Percentiles rank a stretch among this genome's conserved stretches.
These are phyloP conservation scores for Trididemnum miniatum DNA, from an alignment of 23 tunicate genomes.

Conservation along the genomic window DNA sequence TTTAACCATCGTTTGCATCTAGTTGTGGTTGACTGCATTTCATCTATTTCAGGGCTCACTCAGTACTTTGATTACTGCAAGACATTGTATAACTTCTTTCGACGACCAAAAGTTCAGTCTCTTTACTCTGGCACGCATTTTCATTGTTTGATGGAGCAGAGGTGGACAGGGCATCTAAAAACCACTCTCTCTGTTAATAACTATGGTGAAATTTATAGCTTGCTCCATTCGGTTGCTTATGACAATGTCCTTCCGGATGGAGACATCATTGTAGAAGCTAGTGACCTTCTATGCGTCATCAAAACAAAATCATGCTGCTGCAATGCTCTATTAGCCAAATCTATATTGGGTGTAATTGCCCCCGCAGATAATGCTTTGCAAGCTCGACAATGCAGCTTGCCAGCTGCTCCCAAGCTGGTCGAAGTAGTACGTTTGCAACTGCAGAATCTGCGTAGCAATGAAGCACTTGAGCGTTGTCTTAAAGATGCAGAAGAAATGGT, in stretches of 20 bases:
- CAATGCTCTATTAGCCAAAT: neutral
- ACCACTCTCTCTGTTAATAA: neutral
- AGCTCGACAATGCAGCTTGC: neutral
- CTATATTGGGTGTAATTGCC: neutral
- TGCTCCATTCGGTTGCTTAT: neutral
- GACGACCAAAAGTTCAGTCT: no score
- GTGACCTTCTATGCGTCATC: neutral
- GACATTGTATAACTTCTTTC: neutral
- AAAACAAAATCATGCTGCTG: neutral
- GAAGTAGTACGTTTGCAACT: neutral
- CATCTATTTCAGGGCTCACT: neutral
- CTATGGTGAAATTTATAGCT: neutral
- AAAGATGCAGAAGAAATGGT: neutral
- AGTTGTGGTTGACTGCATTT: neutral
- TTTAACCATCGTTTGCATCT: neutral
- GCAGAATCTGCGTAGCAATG: neutral
- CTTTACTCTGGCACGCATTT: neutral
- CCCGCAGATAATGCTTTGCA: neutral
- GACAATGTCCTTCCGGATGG: neutral
- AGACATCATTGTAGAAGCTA: neutral
- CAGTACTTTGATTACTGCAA: neutral
- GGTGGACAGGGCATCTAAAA: neutral
- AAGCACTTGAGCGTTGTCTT: neutral
- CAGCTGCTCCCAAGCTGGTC: neutral
- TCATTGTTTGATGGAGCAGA: neutral